Evolutionary conservation across 2,113 vertebrate genomes (phyloP).

Genomic region (Daubentonia madagascariensis): DNA sequence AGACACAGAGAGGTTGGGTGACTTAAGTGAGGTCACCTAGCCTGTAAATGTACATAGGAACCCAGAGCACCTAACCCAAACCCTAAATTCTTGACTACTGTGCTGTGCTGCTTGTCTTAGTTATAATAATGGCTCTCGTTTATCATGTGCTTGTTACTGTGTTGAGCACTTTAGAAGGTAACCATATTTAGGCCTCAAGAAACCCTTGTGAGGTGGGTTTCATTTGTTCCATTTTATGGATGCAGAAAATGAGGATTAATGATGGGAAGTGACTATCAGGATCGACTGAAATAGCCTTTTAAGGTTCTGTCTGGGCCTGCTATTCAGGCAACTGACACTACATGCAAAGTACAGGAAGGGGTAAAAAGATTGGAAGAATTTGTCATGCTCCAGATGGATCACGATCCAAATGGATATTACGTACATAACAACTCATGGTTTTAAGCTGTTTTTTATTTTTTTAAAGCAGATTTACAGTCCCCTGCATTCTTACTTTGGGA

Average conservation of each 20-base stretch:
- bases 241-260: not conserved
- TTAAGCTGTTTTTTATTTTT: not conserved
- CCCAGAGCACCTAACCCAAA: not conserved
- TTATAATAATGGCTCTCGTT: not conserved
- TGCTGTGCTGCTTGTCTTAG: not conserved
- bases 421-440: not conserved
- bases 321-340: not conserved
- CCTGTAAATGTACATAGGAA: not conserved
- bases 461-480: not conserved
- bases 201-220: not conserved
- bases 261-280: not conserved
- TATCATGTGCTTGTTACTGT: not conserved
- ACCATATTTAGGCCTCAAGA: not conserved
- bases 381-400: not conserved
- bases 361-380: not conserved
- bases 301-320: not conserved
- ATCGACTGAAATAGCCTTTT: not conserved
- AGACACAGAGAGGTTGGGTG: not conserved
- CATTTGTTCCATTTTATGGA: not conserved
- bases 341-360: not conserved
- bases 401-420: not conserved
- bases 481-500: not conserved
- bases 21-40: not conserved
- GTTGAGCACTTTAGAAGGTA: not conserved
- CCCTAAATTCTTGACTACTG: not conserved